Conservation (phyloP, 2,797 vertebrate species). For the Philypnodon macrostomus region DNA sequence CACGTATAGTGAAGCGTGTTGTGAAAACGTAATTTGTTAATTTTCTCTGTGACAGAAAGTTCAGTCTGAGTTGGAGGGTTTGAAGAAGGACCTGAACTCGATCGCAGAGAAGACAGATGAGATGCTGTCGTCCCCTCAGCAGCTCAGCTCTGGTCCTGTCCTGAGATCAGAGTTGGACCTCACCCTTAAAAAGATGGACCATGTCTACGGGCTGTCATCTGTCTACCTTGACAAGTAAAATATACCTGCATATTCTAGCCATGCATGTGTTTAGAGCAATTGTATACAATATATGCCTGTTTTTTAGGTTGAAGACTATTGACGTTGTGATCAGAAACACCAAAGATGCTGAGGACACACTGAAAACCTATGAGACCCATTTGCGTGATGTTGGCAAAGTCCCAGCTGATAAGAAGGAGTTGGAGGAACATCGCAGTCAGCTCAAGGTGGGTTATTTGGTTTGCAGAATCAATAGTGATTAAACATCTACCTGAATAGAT, state of each 20-base stretch:
- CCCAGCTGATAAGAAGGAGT: conserved; percentile 81
- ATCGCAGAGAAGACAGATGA: conserved; percentile 81
- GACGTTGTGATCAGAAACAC: conserved; percentile 91
- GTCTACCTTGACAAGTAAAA: conserved; percentile 93
- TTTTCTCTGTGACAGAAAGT: conserved; percentile 75
- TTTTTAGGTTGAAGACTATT: conserved; percentile 89
- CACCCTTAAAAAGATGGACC: conserved; percentile 91
- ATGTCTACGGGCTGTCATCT: conserved; percentile 86
- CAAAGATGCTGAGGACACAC: conserved; percentile 86
- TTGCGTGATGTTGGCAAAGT: conserved; percentile 88
- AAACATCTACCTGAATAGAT: no score
- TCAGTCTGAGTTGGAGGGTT: conserved; percentile 85
- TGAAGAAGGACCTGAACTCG: conserved; percentile 83
- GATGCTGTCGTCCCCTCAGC: conserved; percentile 82
- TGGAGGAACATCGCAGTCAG: conserved; percentile 84
- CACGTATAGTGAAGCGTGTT: no score
- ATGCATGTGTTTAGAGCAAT: not conserved
- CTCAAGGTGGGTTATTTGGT: conserved; percentile 80
- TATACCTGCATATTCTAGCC: no score
- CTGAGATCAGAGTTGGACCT: conserved; percentile 91
- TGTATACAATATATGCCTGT: not conserved
- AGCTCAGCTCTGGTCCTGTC: conserved; percentile 72
- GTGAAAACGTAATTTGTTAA: not conserved
- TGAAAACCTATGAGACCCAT: conserved; percentile 86
- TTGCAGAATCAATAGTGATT: no score